These are phyloP conservation scores for Marmota flaviventris DNA, from an alignment of 2,113 vertebrate genomes.

Conservation along the genomic window DNA sequence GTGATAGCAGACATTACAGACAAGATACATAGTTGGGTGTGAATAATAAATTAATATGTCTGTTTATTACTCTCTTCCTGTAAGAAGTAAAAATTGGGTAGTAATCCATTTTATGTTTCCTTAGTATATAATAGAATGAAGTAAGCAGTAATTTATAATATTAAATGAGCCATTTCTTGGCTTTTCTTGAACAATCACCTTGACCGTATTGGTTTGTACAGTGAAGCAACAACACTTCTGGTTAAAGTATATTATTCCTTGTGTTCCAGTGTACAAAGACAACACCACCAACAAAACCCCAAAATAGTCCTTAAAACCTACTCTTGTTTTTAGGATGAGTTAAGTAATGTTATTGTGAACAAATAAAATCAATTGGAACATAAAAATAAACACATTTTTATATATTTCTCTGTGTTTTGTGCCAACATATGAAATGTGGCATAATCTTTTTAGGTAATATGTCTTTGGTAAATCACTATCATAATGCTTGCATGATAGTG, in stretches of 20 bases:
- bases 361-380: conserved; percentile 75
- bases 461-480: conserved; percentile 83
- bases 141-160: neutral
- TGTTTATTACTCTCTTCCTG: neutral
- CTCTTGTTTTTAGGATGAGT: conserved; percentile 70
- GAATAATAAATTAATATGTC: neutral
- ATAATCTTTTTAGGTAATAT: conserved; percentile 62
- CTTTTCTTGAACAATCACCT: neutral
- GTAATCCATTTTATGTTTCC: neutral
- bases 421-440: conserved; percentile 66
- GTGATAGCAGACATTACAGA: neutral
- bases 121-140: neutral
- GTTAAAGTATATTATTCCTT: conserved; percentile 5
- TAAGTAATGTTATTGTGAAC: conserved; percentile 74
- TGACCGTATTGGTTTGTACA: neutral
- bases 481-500: conserved; percentile 72
- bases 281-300: too few species aligned
- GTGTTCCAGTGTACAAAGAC: conserved; percentile 15
- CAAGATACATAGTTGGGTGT: neutral
- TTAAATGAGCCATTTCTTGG: neutral
- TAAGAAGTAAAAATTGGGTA: neutral
- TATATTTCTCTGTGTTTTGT: conserved; percentile 79
- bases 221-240: conserved; percentile 71
- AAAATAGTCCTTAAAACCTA: conserved; percentile 71
- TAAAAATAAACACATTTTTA: conserved; percentile 82